Evolutionary conservation across 2,797 vertebrate species (phyloP).

Genomic region (Coregonus ussuriensis): DNA sequence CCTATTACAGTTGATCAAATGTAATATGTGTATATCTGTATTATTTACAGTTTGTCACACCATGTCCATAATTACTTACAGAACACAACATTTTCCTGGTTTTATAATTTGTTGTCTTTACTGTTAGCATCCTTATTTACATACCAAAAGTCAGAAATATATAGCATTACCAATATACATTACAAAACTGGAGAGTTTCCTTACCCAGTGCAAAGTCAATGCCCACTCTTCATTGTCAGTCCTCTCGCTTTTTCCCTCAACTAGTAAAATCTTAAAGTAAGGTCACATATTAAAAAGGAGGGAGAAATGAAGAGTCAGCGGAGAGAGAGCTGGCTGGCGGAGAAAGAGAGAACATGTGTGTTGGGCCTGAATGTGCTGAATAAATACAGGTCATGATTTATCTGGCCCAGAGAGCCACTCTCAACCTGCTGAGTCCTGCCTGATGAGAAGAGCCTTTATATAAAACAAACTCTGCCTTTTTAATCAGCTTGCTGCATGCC

Average conservation of each 20-base stretch:
- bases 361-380: conserved; percentile 76
- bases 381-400: conserved; percentile 78
- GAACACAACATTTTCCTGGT: not conserved
- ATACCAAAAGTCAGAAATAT: no score
- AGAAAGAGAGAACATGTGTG: conserved; percentile 67
- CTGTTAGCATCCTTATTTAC: no score
- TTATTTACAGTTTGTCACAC: not conserved
- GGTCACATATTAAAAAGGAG: conserved; percentile 70
- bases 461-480: conserved; percentile 80
- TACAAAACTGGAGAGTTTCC: not conserved
- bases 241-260: conserved; percentile 49
- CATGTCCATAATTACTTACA: not conserved
- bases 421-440: conserved; percentile 67
- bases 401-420: conserved; percentile 67
- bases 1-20: not conserved
- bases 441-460: conserved; percentile 77
- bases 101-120: not conserved
- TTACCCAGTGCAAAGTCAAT: conserved; percentile 28
- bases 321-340: conserved; percentile 45
- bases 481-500: conserved; percentile 58
- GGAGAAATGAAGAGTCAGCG: conserved; percentile 78
- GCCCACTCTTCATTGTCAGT: conserved; percentile 34
- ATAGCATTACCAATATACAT: not conserved
- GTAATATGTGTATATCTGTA: not conserved
- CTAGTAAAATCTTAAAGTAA: conserved; percentile 60